A percentile compares a stretch with the other conserved stretches of the same genome.
phyloP scores from a whole-genome alignment of 2,113 vertebrate species.

The Amia ocellicauda region DNA sequence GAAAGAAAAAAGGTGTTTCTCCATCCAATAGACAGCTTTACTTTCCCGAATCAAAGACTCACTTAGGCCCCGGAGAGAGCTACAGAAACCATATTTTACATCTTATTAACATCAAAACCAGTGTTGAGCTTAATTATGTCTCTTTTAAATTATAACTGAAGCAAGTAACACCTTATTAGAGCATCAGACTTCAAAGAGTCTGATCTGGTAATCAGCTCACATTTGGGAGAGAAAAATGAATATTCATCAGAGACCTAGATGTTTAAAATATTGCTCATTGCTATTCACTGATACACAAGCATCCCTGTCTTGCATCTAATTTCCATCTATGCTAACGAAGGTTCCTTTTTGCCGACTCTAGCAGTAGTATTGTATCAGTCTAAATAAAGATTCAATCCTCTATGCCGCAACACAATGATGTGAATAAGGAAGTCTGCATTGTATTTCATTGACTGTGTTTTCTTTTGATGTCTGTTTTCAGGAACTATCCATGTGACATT shows the following conservation, averaged over 20 bases:
- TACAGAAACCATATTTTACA: neutral
- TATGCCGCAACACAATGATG: no score
- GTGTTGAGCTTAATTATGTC: conserved; percentile 6
- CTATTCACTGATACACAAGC: neutral
- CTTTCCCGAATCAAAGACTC: neutral
- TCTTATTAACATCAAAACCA: conserved; percentile 7
- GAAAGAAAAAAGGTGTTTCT: no score
- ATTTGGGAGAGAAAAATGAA: neutral
- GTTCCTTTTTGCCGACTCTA: no score
- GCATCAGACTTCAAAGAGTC: neutral
- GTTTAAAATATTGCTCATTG: neutral
- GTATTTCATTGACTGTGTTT: no score
- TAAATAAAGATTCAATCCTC: no score
- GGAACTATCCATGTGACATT: conserved; percentile 96
- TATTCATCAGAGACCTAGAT: conserved; percentile 9
- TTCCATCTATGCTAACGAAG: no score
- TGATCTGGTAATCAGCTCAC: conserved; percentile 1
- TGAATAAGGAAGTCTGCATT: no score
- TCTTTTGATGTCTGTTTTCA: conserved; percentile 52
- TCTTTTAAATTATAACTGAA: neutral
- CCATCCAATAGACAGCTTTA: no score
- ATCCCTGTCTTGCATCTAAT: neutral
- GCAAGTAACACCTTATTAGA: conserved; percentile 4
- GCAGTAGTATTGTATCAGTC: no score
- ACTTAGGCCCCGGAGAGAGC: neutral